phyloP scores from a whole-genome alignment of 2,888 invertebrate genomes.

The Tipula helvola region DNA sequence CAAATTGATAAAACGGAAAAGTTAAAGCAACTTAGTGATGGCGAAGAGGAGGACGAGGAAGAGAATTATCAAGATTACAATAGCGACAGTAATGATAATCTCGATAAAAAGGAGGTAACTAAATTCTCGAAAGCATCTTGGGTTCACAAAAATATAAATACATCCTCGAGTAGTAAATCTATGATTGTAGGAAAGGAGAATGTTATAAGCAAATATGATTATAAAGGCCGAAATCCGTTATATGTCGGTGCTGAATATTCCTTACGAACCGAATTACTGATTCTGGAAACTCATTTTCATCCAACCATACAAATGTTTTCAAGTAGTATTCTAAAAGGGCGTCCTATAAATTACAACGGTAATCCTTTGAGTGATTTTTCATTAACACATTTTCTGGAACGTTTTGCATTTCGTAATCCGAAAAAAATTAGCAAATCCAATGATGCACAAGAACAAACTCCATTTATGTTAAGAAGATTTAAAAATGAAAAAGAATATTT shows the following conservation, averaged over 20 bases:
- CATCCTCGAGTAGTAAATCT: background rate
- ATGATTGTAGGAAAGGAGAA: background rate
- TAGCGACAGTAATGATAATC: background rate
- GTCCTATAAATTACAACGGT: slow-evolving; percentile 71
- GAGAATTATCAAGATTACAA: slow-evolving; percentile 16
- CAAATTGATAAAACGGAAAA: slow-evolving; percentile 21
- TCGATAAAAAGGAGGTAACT: slow-evolving; percentile 21
- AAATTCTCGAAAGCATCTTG: slow-evolving; percentile 20
- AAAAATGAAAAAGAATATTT: slow-evolving; percentile 44
- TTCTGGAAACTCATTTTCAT: slow-evolving; percentile 69
- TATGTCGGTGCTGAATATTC: slow-evolving; percentile 65
- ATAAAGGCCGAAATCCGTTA: slow-evolving; percentile 58
- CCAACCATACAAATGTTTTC: slow-evolving; percentile 87
- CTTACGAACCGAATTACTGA: slow-evolving; percentile 60
- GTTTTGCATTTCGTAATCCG: slow-evolving; percentile 92
- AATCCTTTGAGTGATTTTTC: slow-evolving; percentile 91
- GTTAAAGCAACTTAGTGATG: slow-evolving; percentile 21
- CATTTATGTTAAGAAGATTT: slow-evolving; percentile 12
- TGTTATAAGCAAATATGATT: background rate
- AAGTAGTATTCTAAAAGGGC: slow-evolving; percentile 56
- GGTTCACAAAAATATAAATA: slow-evolving; percentile 21
- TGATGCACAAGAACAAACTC: slow-evolving; percentile 33
- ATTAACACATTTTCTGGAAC: slow-evolving; percentile 79
- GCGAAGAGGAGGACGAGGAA: slow-evolving; percentile 27
- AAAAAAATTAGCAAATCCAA: slow-evolving; percentile 43